Percentiles rank a stretch among this genome's conserved stretches.
These are phyloP conservation scores for Drosophila maculinotata DNA, from an alignment of 2,888 invertebrate species.

Conservation along the genomic window DNA sequence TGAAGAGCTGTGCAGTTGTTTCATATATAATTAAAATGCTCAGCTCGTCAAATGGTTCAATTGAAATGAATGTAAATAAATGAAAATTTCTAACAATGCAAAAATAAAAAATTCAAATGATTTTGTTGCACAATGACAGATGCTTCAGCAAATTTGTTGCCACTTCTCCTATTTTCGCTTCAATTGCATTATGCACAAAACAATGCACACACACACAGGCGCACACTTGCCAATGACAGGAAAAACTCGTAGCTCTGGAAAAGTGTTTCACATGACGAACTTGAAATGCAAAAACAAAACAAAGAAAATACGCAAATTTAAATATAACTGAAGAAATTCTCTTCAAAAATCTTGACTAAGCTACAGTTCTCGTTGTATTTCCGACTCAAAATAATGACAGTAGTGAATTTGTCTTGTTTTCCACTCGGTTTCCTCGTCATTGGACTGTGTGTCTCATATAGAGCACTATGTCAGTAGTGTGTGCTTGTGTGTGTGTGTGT, in stretches of 20 bases:
- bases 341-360: conserved; percentile 34
- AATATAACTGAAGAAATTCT: conserved; percentile 33
- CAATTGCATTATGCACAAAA: conserved; percentile 21
- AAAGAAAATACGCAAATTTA: conserved; percentile 34
- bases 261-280: conserved; percentile 45
- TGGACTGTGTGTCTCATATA: conserved; percentile 27
- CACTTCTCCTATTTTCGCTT: conserved; percentile 7
- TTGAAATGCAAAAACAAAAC: conserved; percentile 34
- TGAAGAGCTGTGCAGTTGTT: not conserved
- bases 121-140: conserved; percentile 28
- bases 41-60: not conserved
- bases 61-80: conserved; percentile 1
- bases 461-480: too few relatives aligned
- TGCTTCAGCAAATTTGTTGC: conserved; percentile 25
- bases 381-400: conserved; percentile 31
- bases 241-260: conserved; percentile 12
- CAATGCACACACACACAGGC: conserved; percentile 1
- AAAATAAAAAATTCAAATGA: conserved; percentile 18
- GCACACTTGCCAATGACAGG: not conserved
- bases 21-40: conserved; percentile 9
- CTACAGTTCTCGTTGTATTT: conserved; percentile 15
- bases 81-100: not conserved
- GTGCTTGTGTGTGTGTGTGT: conserved; percentile 4
- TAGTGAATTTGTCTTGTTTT: conserved; percentile 44
- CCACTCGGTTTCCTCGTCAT: conserved; percentile 38